Conservation (phyloP, 2,797 vertebrate species). For the Acanthopagrus latus region DNA sequence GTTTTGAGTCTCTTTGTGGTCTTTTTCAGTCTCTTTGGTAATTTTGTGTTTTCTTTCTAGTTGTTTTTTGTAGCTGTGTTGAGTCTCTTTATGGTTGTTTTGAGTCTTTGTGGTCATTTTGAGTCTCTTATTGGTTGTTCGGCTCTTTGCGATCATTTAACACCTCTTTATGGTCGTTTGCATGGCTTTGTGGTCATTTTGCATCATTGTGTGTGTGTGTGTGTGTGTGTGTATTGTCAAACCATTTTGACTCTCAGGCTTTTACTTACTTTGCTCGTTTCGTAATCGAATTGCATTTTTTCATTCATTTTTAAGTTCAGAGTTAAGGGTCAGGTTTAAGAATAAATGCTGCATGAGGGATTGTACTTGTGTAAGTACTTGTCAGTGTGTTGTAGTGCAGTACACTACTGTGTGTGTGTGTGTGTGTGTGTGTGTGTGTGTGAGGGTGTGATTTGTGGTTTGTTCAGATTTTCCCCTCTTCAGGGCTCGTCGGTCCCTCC, state of each 20-base stretch:
- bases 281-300: no score
- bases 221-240: not conserved
- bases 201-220: not conserved
- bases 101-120: not conserved
- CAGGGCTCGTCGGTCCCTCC: constrained; percentile 42
- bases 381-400: not conserved
- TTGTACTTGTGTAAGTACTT: not conserved
- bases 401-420: not conserved
- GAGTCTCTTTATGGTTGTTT: no score
- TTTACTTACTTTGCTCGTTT: no score
- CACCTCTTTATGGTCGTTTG: not conserved
- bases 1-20: not conserved
- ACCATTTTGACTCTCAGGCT: no score
- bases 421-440: constrained; percentile 20
- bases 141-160: not conserved
- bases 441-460: constrained; percentile 35
- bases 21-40: not conserved
- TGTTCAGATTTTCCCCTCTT: constrained; percentile 71
- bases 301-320: not conserved
- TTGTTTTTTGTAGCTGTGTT: not conserved
- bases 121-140: no score
- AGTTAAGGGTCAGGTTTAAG: not conserved
- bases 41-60: not conserved
- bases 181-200: not conserved
- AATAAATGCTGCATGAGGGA: not conserved